phyloP scores from a whole-genome alignment of 1,140 invertebrate species.

The Carcinoscorpius rotundicauda region DNA sequence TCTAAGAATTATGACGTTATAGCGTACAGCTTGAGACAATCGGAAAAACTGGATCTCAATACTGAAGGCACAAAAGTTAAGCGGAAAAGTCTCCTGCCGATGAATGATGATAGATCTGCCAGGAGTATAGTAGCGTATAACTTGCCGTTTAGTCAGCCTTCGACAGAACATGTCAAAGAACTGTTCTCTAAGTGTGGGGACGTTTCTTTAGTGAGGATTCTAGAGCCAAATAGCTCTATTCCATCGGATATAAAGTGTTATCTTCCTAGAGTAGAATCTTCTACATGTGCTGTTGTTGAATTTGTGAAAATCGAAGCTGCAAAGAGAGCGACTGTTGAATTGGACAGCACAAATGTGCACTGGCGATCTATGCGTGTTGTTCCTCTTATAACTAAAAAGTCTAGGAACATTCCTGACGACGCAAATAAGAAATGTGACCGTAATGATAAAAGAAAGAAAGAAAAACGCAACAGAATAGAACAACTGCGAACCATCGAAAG shows the following conservation, averaged over 20 bases:
- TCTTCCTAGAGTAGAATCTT: slow-evolving; percentile 30
- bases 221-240: slow-evolving; percentile 38
- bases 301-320: slow-evolving; percentile 77
- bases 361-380: too few species aligned
- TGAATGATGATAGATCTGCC: slow-evolving; percentile 63
- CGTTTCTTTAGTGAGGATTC: slow-evolving; percentile 18
- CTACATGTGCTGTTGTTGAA: slow-evolving; percentile 18
- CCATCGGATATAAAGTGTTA: slow-evolving; percentile 15
- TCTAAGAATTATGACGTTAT: slow-evolving; percentile 88
- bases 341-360: too few species aligned
- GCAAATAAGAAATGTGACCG: too few species aligned
- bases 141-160: slow-evolving; percentile 9
- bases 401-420: too few species aligned
- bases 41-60: slow-evolving; percentile 75
- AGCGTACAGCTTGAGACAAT: slow-evolving; percentile 59
- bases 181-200: slow-evolving; percentile 21
- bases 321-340: slow-evolving; percentile 43
- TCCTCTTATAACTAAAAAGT: too few species aligned
- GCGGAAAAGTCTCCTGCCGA: slow-evolving; percentile 66
- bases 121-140: slow-evolving; percentile 42
- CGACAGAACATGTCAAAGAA: slow-evolving; percentile 14
- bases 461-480: too few species aligned
- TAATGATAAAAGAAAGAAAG: too few species aligned
- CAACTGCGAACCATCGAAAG: too few species aligned
- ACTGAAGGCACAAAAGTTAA: slow-evolving; percentile 78